These are phyloP conservation scores for Odontomyia ornata DNA, from an alignment of 2,888 invertebrate genomes.

Conservation along the genomic window DNA sequence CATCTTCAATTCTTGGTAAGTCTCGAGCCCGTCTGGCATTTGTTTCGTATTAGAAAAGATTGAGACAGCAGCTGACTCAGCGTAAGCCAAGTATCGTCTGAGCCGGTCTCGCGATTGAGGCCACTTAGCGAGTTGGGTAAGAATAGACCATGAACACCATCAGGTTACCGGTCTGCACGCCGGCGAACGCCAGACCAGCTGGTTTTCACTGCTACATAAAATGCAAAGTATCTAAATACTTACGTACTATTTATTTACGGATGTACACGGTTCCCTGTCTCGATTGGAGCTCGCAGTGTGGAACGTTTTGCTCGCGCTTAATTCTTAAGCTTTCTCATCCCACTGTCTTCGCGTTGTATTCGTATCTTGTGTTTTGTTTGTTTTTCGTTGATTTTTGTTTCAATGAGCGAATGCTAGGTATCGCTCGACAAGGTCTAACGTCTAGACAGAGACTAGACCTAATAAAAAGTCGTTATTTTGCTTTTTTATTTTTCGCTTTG, in stretches of 20 bases:
- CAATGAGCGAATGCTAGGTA: neutral
- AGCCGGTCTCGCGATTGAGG: neutral
- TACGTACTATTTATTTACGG: neutral
- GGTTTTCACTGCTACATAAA: neutral
- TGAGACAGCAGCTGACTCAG: neutral
- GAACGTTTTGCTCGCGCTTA: too few relatives aligned
- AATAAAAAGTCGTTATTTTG: slow-evolving; percentile 39
- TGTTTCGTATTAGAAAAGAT: slow-evolving; percentile 2
- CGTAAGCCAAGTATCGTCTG: neutral
- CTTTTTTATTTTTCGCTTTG: neutral
- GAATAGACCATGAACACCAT: neutral
- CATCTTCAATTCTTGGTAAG: neutral
- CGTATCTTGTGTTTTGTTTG: neutral
- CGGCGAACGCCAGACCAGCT: neutral
- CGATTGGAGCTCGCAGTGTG: neutral
- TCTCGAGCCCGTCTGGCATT: neutral
- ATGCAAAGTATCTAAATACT: neutral
- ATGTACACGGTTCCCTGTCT: neutral
- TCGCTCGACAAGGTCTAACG: slow-evolving; percentile 28
- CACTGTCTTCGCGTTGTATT: neutral
- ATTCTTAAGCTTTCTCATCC: neutral
- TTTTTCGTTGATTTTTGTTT: neutral
- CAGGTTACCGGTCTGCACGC: neutral
- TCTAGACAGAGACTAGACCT: slow-evolving; percentile 45
- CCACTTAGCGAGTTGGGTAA: neutral